Base-by-base conservation (phyloP, 2,888 invertebrate genomes). In the Chrysotoxum bicinctum region DNA sequence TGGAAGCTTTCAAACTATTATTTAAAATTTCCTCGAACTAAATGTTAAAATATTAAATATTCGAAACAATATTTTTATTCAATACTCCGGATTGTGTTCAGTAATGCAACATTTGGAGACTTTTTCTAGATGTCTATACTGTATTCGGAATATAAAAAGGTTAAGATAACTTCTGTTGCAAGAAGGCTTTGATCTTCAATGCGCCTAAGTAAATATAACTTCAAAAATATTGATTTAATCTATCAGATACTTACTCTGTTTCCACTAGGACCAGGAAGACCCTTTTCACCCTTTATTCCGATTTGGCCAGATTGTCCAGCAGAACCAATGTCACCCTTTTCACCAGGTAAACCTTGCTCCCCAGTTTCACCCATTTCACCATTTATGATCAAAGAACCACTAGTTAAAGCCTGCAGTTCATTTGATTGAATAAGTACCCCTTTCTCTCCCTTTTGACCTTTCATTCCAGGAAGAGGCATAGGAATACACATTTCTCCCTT, bases 211-310 rank as follows among this genome's bases (percentile, higher is more conserved):
- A 37, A 12, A 6, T 40, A n/a, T n/a, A 37, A 14, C 37, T n/a
- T n/a, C 2, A n/a, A 40, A 14, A 43, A 16, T 43, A 16, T 16
- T 43, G 43, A 43, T 43, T 8, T 8, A 16, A 3, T 16, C 2
- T 16, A 7, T 43, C 7, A 43, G 14, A 30, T 64, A 92, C 94
- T 93, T 93, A 98, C 97, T 91, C 96, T 93, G 88, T 94, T 94
- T 82, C 98, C 98, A 30, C 93, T 93, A 0, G 92, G 91, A 21
- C 97, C 97, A 4, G 93, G 93, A 79, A 95, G 95, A 77, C 97
- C 97, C 89, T 95, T 94, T 66, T 93, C 93, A 37, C 97, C 96
- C 86, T 93, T 93, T 1, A 69, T 40, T 4, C 85, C 85, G 16
- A 43, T 76, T 3, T 90, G 90, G 7, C 95, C 95, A 8, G 92